phyloP scores from a whole-genome alignment of 1,140 invertebrate genomes.

The Gerris buenoi region DNA sequence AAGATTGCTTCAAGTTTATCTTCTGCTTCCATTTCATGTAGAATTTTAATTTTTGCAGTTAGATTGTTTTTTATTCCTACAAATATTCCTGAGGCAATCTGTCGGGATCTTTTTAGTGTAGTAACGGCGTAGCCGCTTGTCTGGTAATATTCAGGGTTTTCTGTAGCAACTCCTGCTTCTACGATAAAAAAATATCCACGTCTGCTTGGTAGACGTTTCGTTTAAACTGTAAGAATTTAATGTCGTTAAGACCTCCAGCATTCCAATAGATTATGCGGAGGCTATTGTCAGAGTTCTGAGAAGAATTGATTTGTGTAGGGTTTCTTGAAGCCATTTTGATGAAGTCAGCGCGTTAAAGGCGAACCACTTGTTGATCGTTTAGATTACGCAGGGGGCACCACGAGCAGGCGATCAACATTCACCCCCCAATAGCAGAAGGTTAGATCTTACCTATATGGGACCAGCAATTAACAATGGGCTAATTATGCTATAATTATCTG shows the following conservation, averaged over 20 bases:
- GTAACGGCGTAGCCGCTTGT: background rate
- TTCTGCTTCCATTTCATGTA: too few species aligned
- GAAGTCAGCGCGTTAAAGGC: too few species aligned
- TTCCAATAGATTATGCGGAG: too few species aligned
- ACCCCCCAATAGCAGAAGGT: too few species aligned
- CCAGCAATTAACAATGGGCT: too few species aligned
- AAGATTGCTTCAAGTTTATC: too few species aligned
- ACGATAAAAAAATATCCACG: background rate
- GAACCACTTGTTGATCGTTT: background rate
- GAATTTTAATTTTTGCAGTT: too few species aligned
- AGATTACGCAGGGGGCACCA: slow-evolving; percentile 1
- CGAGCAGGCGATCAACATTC: background rate
- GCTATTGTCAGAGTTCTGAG: too few species aligned
- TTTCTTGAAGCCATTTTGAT: background rate
- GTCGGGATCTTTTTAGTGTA: background rate
- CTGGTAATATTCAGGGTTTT: background rate
- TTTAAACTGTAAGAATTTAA: background rate
- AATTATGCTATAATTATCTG: too few species aligned
- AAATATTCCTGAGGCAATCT: background rate
- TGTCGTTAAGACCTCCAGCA: too few species aligned
- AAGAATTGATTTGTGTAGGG: slow-evolving; percentile 1
- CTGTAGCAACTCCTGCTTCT: background rate
- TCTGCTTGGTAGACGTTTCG: background rate
- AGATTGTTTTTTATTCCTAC: too few species aligned
- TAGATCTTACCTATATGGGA: too few species aligned